These are phyloP conservation scores for Drosophila pegasa DNA, from an alignment of 2,888 invertebrate species.

Conservation along the genomic window DNA sequence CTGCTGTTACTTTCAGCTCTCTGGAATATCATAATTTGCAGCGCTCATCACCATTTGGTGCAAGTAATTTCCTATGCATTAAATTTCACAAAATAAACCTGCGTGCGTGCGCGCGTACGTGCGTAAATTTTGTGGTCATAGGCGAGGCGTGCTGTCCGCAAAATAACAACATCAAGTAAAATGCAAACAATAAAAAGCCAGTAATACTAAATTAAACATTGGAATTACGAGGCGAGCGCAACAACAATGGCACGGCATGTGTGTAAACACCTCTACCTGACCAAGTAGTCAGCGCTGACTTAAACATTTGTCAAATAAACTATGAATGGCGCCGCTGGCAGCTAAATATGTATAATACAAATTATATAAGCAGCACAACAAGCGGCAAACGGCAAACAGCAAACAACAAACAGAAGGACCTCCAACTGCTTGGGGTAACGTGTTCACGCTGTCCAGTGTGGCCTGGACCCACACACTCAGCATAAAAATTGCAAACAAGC, in stretches of 20 bases:
- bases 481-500: slow-evolving; percentile 58
- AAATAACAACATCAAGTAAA: slow-evolving; percentile 20
- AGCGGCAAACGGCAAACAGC: background rate
- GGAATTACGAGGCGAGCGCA: slow-evolving; percentile 30
- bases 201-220: slow-evolving; percentile 35
- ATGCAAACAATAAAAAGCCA: slow-evolving; percentile 7
- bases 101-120: slow-evolving; percentile 8
- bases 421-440: slow-evolving; percentile 3
- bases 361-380: slow-evolving; percentile 56
- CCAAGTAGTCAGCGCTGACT: slow-evolving; percentile 24
- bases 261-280: slow-evolving; percentile 33
- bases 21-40: slow-evolving; percentile 38
- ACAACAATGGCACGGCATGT: slow-evolving; percentile 14
- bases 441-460: slow-evolving; percentile 18
- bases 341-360: slow-evolving; percentile 49
- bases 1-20: slow-evolving; percentile 52
- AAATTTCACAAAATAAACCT: slow-evolving; percentile 57
- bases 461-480: slow-evolving; percentile 17
- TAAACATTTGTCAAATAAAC: slow-evolving; percentile 55
- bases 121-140: slow-evolving; percentile 35
- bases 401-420: slow-evolving; percentile 1
- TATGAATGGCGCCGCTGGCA: slow-evolving; percentile 50
- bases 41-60: slow-evolving; percentile 41
- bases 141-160: slow-evolving; percentile 29
- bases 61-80: slow-evolving; percentile 61